These are phyloP conservation scores for Coptotermes formosanus DNA, from an alignment of 1,140 invertebrate genomes.

Conservation along the genomic window DNA sequence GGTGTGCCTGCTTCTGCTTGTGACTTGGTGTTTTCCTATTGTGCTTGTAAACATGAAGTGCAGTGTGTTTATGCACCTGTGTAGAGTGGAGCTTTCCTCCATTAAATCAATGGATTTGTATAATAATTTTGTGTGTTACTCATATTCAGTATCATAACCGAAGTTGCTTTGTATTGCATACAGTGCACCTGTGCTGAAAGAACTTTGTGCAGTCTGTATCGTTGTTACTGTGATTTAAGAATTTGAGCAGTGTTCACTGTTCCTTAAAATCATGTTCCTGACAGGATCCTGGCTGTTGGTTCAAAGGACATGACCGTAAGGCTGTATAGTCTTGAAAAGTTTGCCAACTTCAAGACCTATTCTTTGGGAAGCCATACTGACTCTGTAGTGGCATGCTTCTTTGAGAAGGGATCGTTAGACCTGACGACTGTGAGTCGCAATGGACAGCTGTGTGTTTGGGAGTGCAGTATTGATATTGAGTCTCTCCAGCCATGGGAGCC, in stretches of 20 bases:
- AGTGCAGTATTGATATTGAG: conserved; percentile 70
- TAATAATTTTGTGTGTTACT: too few relatives aligned
- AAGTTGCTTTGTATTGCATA: too few relatives aligned
- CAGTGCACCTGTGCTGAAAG: too few relatives aligned
- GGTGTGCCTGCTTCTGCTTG: conserved; percentile 42
- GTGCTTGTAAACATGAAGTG: not conserved
- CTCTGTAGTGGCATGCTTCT: conserved; percentile 79
- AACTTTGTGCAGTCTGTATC: too few relatives aligned
- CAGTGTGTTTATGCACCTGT: too few relatives aligned
- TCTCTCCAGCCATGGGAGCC: conserved; percentile 57
- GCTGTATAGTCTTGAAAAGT: conserved; percentile 73
- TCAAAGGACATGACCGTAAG: conserved; percentile 84
- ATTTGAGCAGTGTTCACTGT: not conserved
- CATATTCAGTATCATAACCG: too few relatives aligned
- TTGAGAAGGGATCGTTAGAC: conserved; percentile 83
- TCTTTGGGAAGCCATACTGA: conserved; percentile 80
- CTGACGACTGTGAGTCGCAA: conserved; percentile 70
- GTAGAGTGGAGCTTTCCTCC: too few relatives aligned
- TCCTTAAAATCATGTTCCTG: not conserved
- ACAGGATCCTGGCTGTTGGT: conserved; percentile 74
- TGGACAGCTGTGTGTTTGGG: conserved; percentile 82
- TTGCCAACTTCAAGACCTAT: conserved; percentile 69
- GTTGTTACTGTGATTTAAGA: too few relatives aligned
- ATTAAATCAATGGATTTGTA: too few relatives aligned
- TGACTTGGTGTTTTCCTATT: conserved; percentile 16